Percentiles rank a stretch among this genome's conserved stretches.
phyloP scores from a whole-genome alignment of 2,797 vertebrate species.

The Poliocrania exsul region DNA sequence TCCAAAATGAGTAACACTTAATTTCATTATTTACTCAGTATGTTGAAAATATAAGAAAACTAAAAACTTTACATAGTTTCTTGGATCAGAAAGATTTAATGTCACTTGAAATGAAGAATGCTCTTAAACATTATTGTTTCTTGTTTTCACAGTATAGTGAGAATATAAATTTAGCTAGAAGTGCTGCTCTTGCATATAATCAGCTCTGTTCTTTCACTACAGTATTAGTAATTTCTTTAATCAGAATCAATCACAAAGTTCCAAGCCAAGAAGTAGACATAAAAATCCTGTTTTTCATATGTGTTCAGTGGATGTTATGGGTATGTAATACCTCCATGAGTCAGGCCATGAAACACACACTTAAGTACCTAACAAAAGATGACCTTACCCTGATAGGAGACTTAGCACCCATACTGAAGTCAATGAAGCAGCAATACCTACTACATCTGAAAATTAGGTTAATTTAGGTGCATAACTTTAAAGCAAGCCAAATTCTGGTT shows the following conservation, averaged over 20 bases:
- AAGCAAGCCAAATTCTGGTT: neutral
- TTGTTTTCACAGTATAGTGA: neutral
- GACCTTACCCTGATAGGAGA: neutral
- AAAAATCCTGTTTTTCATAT: neutral
- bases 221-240: neutral
- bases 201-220: neutral
- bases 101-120: neutral
- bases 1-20: neutral
- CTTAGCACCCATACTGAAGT: neutral
- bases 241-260: neutral
- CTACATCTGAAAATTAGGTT: constrained; percentile 2
- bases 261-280: neutral
- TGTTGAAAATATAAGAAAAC: neutral
- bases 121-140: neutral
- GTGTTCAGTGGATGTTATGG: neutral
- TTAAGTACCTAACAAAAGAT: constrained; percentile 8
- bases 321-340: neutral
- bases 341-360: neutral
- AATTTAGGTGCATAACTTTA: neutral
- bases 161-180: neutral
- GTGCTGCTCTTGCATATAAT: neutral
- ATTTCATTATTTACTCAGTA: neutral
- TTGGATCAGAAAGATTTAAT: neutral
- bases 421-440: constrained; percentile 13
- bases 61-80: neutral